Evolutionary conservation across 2,113 vertebrate species (phyloP), one percentile per base, ranked within the genome.

Genomic region (Chionis minor): DNA sequence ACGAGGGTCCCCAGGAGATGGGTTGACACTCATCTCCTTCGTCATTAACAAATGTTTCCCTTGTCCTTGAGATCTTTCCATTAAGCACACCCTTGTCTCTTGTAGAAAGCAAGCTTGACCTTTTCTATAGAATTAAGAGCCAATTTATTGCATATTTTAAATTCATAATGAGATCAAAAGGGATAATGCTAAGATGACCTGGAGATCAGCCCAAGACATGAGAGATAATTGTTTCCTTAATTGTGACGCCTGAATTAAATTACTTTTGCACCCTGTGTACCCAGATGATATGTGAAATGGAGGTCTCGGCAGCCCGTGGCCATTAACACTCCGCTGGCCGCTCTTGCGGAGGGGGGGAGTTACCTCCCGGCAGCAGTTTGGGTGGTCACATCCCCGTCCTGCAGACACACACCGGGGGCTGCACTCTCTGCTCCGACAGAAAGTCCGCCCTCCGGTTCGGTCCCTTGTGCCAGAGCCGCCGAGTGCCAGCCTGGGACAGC

Each of bases 131-230:
- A 88, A 92, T 79, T 61, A 66, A 84, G 59, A 96, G 84, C 90
- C 90, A 77, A 94, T 92, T 96, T 75, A 88, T 93, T 54, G 55
- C 78, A 35, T 94, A 88, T 94, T 97, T 97, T 75, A 95, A 95
- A 94, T 90, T 90, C 79, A 77, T 96, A 94, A 97, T 70, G 93
- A 96, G 96, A 96, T 97, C 92, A 96, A 49, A 95, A 96, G 80
- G 52, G 90, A 94, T 79, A 96, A 94, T 56, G 90, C 88, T 55
- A 23, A 12, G 52, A 63, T 61, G 90, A 95, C 95, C 96, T 72
- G 3, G 75, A 90, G 85, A 86, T 83, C 92, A 91, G 94, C 79
- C 74, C 85, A 14, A 90, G 88, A 96, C 96, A 94, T 2, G 84
- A 28, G 67, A 86, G 75, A 80, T 75, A 96, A 97, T 97, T 96